Base-by-base conservation (phyloP, 2,113 vertebrate species). In the Suncus etruscus region DNA sequence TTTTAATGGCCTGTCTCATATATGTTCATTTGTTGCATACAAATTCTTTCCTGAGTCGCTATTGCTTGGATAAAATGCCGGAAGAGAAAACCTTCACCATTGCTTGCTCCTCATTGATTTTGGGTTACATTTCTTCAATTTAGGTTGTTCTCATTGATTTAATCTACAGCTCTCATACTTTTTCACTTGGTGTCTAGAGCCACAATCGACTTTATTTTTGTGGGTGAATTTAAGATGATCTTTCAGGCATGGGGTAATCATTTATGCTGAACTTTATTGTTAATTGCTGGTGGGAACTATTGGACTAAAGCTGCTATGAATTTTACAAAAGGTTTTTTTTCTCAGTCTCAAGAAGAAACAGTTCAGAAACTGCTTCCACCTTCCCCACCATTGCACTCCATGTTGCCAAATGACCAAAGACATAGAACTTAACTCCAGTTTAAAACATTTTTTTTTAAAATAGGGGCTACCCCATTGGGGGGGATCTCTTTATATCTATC, bases 21-120 rank as follows among this genome's bases (percentile, higher is more conserved):
- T 32, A 7, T 58, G 39, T 74, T 91, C 50, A 63, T 78, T 66
- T 82, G 74, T 92, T 94, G 92, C 87, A 50, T 89, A 93, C 93
- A 87, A 91, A 84, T 65, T 79, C 51, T 91, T 91, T 89, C 22
- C 22, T 61, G 39, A 39, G 73, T 92, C 91, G 85, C 85, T 89
- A 0, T 87, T 92, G 82, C 83, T 93, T 75, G 79, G 91, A 75
- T 72, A 58, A 70, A 93, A 78, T 91, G 75, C 70, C 72, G 27
- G 50, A 39, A 76, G 78, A 77, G 54, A 85, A 83, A 81, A 68
- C 80, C 63, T 83, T 10, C 81, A 14, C 68, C 89, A 94, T 92
- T 95, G 85, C 80, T 90, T 87, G 93, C 72, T 92, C 87, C 92
- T 84, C 63, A 74, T 81, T 83, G 75, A 48, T 94, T 92, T 95